Conservation (phyloP, 2,113 vertebrate species). For the Plecturocebus donacophilus region DNA sequence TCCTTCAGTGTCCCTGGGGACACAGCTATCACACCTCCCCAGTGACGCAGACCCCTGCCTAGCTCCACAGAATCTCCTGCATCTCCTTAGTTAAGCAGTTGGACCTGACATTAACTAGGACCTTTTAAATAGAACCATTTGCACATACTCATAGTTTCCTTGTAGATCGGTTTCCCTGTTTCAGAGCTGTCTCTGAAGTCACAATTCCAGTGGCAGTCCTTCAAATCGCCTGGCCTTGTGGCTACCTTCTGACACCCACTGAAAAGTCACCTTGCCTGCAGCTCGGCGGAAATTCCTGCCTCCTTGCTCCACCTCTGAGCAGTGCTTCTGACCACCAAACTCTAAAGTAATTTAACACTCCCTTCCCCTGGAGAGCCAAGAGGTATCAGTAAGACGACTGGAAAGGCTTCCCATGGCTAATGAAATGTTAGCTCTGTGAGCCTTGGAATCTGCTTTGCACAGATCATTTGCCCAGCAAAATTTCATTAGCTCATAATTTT, state of each 20-base stretch:
- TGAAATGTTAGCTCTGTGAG: background rate
- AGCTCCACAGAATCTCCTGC: background rate
- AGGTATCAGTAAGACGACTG: background rate
- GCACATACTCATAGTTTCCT: background rate
- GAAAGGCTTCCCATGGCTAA: background rate
- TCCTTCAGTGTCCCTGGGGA: background rate
- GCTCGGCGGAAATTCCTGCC: background rate
- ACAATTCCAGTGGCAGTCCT: background rate
- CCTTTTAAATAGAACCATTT: background rate
- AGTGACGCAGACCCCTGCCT: background rate
- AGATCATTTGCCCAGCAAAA: slow-evolving; percentile 6
- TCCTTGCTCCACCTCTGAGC: background rate
- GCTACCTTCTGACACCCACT: background rate
- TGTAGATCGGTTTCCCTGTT: background rate
- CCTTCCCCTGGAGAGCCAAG: background rate
- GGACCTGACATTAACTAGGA: background rate
- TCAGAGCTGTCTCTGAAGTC: background rate
- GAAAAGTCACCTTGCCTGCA: background rate
- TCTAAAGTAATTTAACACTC: background rate
- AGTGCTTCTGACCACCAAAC: background rate
- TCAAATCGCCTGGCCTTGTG: background rate
- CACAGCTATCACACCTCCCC: background rate
- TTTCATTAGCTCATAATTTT: slow-evolving; percentile 61
- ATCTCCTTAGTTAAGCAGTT: background rate
- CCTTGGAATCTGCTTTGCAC: background rate